Percentiles rank a stretch among this genome's conserved stretches.
Evolutionary conservation across 2,888 invertebrate genomes (phyloP).

Genomic region (Julus scandinavius): DNA sequence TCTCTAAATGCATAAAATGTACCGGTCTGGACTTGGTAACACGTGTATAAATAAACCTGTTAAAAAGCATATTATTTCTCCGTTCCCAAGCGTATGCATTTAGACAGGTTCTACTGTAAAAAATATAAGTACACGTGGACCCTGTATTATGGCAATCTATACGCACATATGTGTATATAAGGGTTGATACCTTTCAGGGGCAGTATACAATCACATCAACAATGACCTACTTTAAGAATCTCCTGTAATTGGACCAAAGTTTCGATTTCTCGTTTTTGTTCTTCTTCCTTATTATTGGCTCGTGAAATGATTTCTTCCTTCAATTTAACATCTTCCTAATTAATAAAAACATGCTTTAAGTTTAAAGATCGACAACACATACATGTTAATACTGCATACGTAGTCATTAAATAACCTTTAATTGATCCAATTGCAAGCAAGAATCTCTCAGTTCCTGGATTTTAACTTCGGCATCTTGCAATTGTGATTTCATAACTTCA

Average conservation of each 20-base stretch:
- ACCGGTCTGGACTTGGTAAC: no score
- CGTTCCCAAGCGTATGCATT: no score
- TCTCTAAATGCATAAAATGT: no score
- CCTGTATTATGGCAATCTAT: no score
- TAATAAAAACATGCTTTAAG: neutral
- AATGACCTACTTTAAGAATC: neutral
- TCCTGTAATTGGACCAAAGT: neutral
- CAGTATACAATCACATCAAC: no score
- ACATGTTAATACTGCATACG: neutral
- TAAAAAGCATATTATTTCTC: no score
- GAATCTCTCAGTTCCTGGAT: neutral
- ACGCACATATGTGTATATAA: no score
- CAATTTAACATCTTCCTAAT: neutral
- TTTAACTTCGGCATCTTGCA: neutral
- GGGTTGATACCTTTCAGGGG: no score
- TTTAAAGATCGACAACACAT: neutral
- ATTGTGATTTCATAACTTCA: neutral
- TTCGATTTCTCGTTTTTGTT: neutral
- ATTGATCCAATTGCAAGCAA: neutral
- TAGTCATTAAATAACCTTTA: neutral
- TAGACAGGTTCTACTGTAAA: no score
- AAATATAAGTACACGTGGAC: no score
- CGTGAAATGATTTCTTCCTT: neutral
- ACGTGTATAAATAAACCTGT: no score
- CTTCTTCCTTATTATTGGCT: neutral